Conservation (phyloP, 1,140 invertebrate species). For the Heterodera schachtii region DNA sequence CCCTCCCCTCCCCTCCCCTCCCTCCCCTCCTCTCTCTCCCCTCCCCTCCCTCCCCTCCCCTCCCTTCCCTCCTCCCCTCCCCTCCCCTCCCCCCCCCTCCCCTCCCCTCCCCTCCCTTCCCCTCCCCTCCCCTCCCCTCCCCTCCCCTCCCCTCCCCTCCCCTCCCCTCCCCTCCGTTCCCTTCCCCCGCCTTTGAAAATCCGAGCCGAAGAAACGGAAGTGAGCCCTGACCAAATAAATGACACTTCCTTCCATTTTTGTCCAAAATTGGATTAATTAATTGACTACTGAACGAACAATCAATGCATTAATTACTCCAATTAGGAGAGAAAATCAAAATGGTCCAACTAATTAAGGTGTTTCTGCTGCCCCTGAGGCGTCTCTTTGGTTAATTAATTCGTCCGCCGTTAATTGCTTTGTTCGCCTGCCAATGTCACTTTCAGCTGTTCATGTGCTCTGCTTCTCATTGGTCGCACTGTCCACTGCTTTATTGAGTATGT, state of each 20-base stretch:
- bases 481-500: conserved; percentile 7
- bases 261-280: neutral
- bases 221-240: neutral
- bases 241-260: neutral
- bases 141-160: too few species aligned
- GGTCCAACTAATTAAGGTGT: too few species aligned
- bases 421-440: neutral
- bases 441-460: neutral
- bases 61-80: too few species aligned
- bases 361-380: too few species aligned
- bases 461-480: neutral
- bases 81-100: too few species aligned
- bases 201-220: neutral
- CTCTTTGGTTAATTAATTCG: neutral
- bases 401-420: conserved; percentile 5
- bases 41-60: too few species aligned
- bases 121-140: too few species aligned
- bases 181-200: neutral
- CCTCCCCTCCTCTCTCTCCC: neutral
- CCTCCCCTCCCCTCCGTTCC: too few species aligned
- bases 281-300: neutral
- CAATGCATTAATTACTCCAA: neutral
- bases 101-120: neutral
- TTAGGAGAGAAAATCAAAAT: neutral
- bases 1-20: too few species aligned